Evolutionary conservation across 2,113 vertebrate species (phyloP).

Genomic region (Otis tarda): DNA sequence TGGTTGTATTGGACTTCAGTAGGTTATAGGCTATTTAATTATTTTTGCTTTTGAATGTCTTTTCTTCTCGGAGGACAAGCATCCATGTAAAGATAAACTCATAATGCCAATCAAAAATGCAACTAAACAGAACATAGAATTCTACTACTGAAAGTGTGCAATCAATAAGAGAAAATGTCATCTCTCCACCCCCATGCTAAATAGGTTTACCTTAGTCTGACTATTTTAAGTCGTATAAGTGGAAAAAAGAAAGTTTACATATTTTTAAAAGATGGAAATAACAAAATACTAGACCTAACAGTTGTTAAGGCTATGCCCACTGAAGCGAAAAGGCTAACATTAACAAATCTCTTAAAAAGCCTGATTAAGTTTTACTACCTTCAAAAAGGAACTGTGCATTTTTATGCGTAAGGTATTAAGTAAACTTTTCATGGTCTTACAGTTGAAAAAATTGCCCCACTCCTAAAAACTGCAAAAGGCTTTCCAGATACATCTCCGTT

Average conservation of each 20-base stretch:
- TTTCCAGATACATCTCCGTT: background rate
- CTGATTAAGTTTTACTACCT: background rate
- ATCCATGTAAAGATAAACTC: background rate
- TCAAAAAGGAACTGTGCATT: background rate
- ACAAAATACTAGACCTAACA: background rate
- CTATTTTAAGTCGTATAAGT: background rate
- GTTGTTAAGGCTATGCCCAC: background rate
- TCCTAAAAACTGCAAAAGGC: background rate
- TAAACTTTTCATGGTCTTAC: background rate
- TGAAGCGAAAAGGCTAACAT: background rate
- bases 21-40: background rate
- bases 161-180: background rate
- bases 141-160: background rate
- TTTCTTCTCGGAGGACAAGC: background rate
- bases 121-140: background rate
- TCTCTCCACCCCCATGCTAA: background rate
- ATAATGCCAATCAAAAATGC: background rate
- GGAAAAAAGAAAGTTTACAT: background rate
- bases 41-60: background rate
- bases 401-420: background rate
- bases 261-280: background rate
- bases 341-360: background rate
- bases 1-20: fast-evolving
- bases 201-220: background rate
- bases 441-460: background rate